phyloP scores from a whole-genome alignment of 2,113 vertebrate species.

The Atractosteus spatula region DNA sequence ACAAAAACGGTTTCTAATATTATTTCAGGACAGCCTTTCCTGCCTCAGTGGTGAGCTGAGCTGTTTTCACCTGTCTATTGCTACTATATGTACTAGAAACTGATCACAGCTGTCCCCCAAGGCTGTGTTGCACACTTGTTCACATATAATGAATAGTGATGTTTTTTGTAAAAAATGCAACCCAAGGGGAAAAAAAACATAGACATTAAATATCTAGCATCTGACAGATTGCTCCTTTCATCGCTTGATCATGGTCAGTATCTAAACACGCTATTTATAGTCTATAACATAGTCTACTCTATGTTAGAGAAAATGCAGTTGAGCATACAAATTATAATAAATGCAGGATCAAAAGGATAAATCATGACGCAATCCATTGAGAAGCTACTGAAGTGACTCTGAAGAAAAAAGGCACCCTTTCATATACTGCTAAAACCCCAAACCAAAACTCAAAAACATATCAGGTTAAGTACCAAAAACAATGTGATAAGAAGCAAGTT shows the following conservation, averaged over 20 bases:
- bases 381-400: too few species aligned
- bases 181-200: background rate
- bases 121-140: background rate
- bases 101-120: background rate
- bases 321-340: too few species aligned
- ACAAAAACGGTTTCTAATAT: background rate
- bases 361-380: too few species aligned
- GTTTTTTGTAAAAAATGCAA: background rate
- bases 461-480: background rate
- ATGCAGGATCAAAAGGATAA: too few species aligned
- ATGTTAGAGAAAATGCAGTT: too few species aligned
- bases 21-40: background rate
- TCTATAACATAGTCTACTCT: too few species aligned
- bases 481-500: too few species aligned
- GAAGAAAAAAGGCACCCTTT: too few species aligned
- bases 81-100: background rate
- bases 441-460: background rate
- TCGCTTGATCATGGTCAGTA: background rate
- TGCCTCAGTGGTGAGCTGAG: background rate
- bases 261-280: too few species aligned
- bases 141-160: background rate
- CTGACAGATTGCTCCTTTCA: background rate
- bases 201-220: background rate
- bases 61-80: background rate
- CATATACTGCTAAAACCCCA: background rate